Evolutionary conservation across 2,113 vertebrate genomes (phyloP).

Genomic region (Donacobius atricapilla): DNA sequence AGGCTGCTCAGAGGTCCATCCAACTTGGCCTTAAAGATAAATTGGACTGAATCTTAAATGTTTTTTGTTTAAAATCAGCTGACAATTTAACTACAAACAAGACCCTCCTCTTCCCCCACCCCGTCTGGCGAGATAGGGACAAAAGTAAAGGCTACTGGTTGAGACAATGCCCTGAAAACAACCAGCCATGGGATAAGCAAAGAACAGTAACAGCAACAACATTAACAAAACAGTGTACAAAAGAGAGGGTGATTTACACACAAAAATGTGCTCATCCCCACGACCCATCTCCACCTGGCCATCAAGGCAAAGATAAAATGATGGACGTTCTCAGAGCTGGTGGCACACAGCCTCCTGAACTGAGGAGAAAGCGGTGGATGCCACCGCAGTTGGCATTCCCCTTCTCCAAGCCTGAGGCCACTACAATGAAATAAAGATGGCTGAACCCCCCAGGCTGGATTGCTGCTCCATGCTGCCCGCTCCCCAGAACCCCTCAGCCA

Average conservation of each 20-base stretch:
- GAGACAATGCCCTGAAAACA: background rate
- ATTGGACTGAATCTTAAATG: background rate
- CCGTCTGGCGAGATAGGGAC: background rate
- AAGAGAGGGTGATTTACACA: background rate
- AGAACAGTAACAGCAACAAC: background rate
- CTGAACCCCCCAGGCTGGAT: accelerated
- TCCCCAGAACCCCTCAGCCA: background rate
- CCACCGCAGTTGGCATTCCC: accelerated
- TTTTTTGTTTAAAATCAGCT: background rate
- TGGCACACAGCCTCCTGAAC: background rate
- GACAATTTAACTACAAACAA: background rate
- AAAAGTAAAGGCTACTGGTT: background rate
- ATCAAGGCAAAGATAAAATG: background rate
- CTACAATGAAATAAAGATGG: background rate
- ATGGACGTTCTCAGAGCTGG: accelerated
- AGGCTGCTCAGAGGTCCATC: background rate
- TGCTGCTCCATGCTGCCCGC: too few relatives aligned
- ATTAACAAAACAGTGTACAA: background rate
- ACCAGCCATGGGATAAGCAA: background rate
- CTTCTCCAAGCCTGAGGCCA: background rate
- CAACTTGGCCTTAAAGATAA: background rate
- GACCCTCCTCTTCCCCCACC: accelerated
- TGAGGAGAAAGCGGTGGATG: background rate
- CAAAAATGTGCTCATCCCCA: background rate
- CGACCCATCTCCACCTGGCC: accelerated